Evolutionary conservation across 2,113 vertebrate species (phyloP).

Genomic region (Chrysemys picta): DNA sequence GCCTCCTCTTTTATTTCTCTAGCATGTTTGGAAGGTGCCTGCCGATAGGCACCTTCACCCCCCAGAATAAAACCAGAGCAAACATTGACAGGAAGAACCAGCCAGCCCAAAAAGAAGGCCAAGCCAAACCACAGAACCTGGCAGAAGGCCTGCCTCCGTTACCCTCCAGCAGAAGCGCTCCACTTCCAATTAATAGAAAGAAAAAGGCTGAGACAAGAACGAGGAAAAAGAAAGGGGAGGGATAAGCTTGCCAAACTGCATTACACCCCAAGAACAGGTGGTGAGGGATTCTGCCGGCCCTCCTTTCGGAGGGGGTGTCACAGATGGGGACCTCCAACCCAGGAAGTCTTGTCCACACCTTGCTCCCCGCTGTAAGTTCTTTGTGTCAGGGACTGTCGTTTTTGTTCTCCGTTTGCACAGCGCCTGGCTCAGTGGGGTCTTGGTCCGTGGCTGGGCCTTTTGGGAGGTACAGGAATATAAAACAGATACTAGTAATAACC

Average conservation of each 20-base stretch:
- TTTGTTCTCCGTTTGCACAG: neutral
- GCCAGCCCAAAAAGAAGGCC: neutral
- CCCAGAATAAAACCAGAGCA: neutral
- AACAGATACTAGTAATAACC: neutral
- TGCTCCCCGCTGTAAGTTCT: neutral
- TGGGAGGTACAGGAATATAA: fast-evolving
- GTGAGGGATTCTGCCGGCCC: no score
- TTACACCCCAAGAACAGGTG: neutral
- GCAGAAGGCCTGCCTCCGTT: neutral
- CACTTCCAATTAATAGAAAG: fast-evolving
- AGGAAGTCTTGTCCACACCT: neutral
- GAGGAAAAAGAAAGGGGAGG: neutral
- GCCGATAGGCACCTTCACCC: fast-evolving
- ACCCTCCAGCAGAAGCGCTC: neutral
- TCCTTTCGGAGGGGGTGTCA: neutral
- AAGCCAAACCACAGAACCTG: neutral
- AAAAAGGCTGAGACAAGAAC: fast-evolving
- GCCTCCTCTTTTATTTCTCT: neutral
- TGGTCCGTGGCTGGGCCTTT: fast-evolving
- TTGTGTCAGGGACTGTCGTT: fast-evolving
- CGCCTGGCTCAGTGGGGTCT: fast-evolving
- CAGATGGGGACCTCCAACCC: neutral
- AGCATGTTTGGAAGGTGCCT: neutral
- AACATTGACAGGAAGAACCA: neutral
- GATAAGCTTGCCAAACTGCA: fast-evolving